phyloP scores from a whole-genome alignment of 2,888 invertebrate genomes.

The Glaucopsyche alexis region DNA sequence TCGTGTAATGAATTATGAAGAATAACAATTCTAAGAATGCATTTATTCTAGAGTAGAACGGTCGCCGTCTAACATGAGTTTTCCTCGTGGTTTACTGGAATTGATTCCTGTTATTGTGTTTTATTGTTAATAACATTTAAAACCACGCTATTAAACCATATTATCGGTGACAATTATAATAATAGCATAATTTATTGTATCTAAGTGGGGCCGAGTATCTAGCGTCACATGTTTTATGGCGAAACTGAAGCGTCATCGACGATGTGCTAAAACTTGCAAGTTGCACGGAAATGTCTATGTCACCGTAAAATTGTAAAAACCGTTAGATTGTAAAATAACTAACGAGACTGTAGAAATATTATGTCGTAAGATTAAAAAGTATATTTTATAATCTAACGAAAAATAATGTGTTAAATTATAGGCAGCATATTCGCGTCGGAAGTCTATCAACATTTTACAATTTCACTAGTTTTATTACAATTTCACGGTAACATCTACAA shows the following conservation, averaged over 20 bases:
- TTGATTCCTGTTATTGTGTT: slow-evolving; percentile 3
- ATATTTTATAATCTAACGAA: no score
- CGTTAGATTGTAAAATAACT: no score
- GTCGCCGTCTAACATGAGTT: neutral
- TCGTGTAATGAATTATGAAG: neutral
- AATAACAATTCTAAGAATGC: neutral
- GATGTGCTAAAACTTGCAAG: neutral
- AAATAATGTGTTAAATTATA: no score
- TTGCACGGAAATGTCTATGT: neutral
- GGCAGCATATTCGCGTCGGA: no score
- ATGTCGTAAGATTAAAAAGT: no score
- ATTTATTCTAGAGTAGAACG: neutral
- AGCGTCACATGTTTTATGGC: neutral
- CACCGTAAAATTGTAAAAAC: no score
- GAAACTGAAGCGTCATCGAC: neutral
- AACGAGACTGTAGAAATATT: no score
- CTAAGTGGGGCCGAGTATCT: neutral
- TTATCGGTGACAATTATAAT: slow-evolving; percentile 10
- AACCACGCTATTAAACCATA: neutral
- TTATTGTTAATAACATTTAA: slow-evolving; percentile 10
- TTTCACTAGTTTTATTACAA: no score
- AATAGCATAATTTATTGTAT: neutral
- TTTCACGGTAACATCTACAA: neutral
- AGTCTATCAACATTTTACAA: no score
- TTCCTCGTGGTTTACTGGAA: slow-evolving; percentile 22